A percentile compares a stretch with the other conserved stretches of the same genome.
These are phyloP conservation scores for Drosophila kambysellisi DNA, from an alignment of 2,888 invertebrate species.

Conservation along the genomic window DNA sequence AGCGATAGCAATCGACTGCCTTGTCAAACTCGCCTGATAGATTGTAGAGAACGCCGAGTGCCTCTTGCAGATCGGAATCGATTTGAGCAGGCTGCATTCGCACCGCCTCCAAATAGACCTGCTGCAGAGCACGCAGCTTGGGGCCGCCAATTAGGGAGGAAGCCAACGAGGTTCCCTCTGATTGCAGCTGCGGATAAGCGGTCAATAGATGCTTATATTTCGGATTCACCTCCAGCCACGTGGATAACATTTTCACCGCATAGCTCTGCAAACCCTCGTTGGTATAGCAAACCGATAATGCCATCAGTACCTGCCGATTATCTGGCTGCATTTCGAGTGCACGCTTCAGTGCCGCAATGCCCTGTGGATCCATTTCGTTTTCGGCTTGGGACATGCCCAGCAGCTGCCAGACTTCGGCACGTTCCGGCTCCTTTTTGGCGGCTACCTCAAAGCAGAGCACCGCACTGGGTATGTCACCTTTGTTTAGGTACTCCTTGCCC, in stretches of 20 bases:
- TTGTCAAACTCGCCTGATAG: conserved; percentile 97
- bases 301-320: conserved; percentile 94
- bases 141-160: conserved; percentile 85
- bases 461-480: conserved; percentile 97
- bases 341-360: conserved; percentile 95
- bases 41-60: conserved; percentile 97
- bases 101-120: conserved; percentile 92
- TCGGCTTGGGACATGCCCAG: conserved; percentile 97
- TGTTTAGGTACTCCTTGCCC: conserved; percentile 92
- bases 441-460: conserved; percentile 98
- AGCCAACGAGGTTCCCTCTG: conserved; percentile 80
- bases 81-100: conserved; percentile 90
- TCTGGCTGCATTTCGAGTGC: conserved; percentile 92
- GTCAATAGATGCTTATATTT: conserved; percentile 91
- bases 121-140: conserved; percentile 88
- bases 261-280: conserved; percentile 97
- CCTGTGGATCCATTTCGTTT: conserved; percentile 97
- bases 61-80: conserved; percentile 96
- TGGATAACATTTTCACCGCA: conserved; percentile 92
- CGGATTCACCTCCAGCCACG: conserved; percentile 92
- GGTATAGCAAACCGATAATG: conserved; percentile 96
- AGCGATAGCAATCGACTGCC: conserved; percentile 97
- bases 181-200: conserved; percentile 53
- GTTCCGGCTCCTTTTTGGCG: conserved; percentile 92
- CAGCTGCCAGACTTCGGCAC: conserved; percentile 93